Base-by-base conservation (phyloP, 2,888 invertebrate species). In the Tinea trinotella region DNA sequence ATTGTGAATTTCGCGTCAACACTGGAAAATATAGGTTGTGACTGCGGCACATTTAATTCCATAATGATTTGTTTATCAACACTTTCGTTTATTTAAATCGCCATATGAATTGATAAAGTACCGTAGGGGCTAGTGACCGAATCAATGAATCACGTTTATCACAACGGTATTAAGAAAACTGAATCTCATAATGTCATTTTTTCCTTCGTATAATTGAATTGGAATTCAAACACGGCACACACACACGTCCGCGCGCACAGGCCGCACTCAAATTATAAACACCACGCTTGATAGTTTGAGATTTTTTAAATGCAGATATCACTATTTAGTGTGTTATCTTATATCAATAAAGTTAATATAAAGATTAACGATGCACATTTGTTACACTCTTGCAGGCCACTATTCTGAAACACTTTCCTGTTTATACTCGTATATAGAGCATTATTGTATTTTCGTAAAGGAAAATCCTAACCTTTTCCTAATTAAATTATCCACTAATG, bases 101-200 rank as follows among this genome's bases (percentile, higher is more conserved):
- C 7, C 19, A 19, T 19, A 19, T 10, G 19, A 46, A 6, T 46
- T 46, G n/a, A 19, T 3, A 2, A n/a, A 18, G 40, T 19, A n/a
- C 46, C 46, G 46, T 46, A n/a, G 46, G 19, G 46, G 46, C 10
- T 3, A 19, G 3, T 46, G 46, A 46, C 46, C 46, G 46, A 13
- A n/a, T 40, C 15, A 40, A 40, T 40, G 15, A 40, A 40, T 40
- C 40, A 40, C 40, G n/a, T 40, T 40, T 15, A 3, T 1, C 6
- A 40, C 40, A n/a, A 13, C 15, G 2, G 12, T 15, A 12, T 3
- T 40, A 15, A n/a, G 40, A 13, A 13, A 40, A 13, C n/a, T n/a
- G 40, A n/a, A n/a, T 7, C 40, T 15, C 40, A 15, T 12, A 40
- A 40, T 13, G 3, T 40, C 40, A 40, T 13, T 40, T 40, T 40